A percentile compares a stretch with the other conserved stretches of the same genome.
Evolutionary conservation across 2,113 vertebrate genomes (phyloP).

Genomic region (Conger conger): DNA sequence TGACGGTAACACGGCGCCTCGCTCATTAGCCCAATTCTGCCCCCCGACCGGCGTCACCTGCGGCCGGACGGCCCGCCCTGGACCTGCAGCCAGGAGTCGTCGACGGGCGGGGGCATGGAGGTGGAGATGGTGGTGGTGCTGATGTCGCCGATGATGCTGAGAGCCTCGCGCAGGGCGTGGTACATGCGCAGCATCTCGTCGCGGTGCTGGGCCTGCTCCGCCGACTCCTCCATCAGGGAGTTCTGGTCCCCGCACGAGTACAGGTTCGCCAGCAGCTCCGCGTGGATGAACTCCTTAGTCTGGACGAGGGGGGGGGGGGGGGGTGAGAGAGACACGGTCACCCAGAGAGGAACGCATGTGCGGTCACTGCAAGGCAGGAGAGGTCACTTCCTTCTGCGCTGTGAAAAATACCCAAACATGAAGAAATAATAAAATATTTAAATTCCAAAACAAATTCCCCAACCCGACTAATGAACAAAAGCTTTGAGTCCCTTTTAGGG

Average conservation of each 20-base stretch:
- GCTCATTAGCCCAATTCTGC: slow-evolving; percentile 38
- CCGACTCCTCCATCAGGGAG: slow-evolving; percentile 91
- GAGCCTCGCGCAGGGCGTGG: slow-evolving; percentile 87
- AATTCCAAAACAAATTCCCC: too few relatives aligned
- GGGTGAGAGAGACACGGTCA: not conserved
- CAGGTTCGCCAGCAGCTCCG: slow-evolving; percentile 87
- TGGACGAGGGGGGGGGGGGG: slow-evolving; percentile 40
- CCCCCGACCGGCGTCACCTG: slow-evolving; percentile 64
- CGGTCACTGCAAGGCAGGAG: too few relatives aligned
- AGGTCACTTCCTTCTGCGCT: too few relatives aligned
- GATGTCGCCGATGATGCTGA: slow-evolving; percentile 94
- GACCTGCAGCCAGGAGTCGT: slow-evolving; percentile 98
- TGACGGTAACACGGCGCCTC: slow-evolving; percentile 31
- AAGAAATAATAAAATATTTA: too few relatives aligned
- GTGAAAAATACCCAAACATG: too few relatives aligned
- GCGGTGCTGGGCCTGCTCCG: slow-evolving; percentile 84
- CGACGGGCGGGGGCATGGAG: slow-evolving; percentile 88
- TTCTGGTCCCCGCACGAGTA: slow-evolving; percentile 96
- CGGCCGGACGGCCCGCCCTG: slow-evolving; percentile 78
- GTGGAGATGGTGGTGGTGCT: slow-evolving; percentile 92
- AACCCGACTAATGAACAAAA: too few relatives aligned
- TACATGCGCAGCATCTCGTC: slow-evolving; percentile 97
- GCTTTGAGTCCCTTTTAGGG: too few relatives aligned
- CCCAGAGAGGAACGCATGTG: too few relatives aligned
- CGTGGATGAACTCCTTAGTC: slow-evolving; percentile 95